These are phyloP conservation scores for Pogona vitticeps DNA, from an alignment of 2,113 vertebrate species.

Conservation along the genomic window DNA sequence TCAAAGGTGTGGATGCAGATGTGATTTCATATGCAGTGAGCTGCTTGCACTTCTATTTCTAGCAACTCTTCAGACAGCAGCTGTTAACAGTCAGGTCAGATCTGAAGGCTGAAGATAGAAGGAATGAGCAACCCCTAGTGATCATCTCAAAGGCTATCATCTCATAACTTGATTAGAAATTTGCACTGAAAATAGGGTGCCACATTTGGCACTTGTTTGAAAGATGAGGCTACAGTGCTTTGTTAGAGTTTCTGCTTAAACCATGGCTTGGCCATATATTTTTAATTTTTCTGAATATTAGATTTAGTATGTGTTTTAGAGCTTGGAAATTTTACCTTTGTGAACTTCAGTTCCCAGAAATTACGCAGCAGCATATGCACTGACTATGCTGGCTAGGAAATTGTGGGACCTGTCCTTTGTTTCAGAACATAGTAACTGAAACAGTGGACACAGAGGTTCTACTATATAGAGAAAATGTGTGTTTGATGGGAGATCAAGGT, in stretches of 20 bases:
- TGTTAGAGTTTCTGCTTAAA: not conserved
- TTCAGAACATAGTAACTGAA: too few species aligned
- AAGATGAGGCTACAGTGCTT: not conserved
- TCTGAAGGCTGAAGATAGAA: not conserved
- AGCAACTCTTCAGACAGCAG: conserved; percentile 38
- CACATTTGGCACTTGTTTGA: not conserved
- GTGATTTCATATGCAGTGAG: conserved; percentile 2
- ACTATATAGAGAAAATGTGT: not conserved
- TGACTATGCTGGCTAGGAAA: too few species aligned
- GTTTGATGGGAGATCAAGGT: not conserved
- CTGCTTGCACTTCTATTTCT: conserved; percentile 35
- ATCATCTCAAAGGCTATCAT: not conserved
- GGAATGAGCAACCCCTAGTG: conserved; percentile 16
- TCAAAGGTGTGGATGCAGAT: not conserved
- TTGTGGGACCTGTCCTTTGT: too few species aligned
- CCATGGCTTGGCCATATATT: not conserved
- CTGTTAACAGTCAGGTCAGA: conserved; percentile 23
- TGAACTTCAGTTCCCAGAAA: too few species aligned
- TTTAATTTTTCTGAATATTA: not conserved
- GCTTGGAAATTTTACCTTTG: too few species aligned
- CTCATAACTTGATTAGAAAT: not conserved
- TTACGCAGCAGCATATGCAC: too few species aligned
- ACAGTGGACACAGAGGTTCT: too few species aligned
- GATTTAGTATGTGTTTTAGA: not conserved
- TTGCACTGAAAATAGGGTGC: not conserved